These are phyloP conservation scores for Brachionus angularis DNA, from an alignment of 1,140 invertebrate genomes.

Conservation along the genomic window DNA sequence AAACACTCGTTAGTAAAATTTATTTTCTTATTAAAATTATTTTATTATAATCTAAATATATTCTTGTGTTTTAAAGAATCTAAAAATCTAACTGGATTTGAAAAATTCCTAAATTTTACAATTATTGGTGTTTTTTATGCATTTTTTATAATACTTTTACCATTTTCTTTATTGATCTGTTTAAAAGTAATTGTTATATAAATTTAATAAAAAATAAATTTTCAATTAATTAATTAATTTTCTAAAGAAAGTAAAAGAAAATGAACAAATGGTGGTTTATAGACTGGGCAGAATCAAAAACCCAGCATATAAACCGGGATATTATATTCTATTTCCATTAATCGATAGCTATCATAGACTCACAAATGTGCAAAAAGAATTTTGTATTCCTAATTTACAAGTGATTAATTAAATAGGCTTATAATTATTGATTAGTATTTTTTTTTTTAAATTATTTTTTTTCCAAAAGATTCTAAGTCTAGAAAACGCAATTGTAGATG, in stretches of 20 bases:
- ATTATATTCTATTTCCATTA: conserved; percentile 35
- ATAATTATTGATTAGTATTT: not conserved
- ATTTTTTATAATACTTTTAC: conserved; percentile 6
- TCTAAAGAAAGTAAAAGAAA: conserved; percentile 30
- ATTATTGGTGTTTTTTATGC: not conserved
- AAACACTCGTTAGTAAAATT: too few species aligned
- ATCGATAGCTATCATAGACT: not conserved
- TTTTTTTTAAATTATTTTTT: not conserved
- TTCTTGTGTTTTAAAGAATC: too few species aligned
- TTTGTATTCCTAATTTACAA: conserved; percentile 26
- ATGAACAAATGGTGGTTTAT: conserved; percentile 41
- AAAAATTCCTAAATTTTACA: conserved; percentile 13
- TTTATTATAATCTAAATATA: too few species aligned
- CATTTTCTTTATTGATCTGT: conserved; percentile 10
- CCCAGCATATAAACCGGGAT: not conserved
- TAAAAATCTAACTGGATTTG: not conserved
- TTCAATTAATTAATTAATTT: not conserved
- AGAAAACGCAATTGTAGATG: conserved; percentile 24
- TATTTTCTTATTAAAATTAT: not conserved
- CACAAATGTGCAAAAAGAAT: conserved; percentile 9
- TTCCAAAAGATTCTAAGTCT: not conserved
- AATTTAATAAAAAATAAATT: not conserved
- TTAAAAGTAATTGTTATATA: conserved; percentile 28
- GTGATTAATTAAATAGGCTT: not conserved
- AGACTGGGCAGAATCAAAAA: conserved; percentile 12